These are phyloP conservation scores for Nycticorax nycticorax DNA, from an alignment of 2,113 vertebrate genomes.

Conservation along the genomic window DNA sequence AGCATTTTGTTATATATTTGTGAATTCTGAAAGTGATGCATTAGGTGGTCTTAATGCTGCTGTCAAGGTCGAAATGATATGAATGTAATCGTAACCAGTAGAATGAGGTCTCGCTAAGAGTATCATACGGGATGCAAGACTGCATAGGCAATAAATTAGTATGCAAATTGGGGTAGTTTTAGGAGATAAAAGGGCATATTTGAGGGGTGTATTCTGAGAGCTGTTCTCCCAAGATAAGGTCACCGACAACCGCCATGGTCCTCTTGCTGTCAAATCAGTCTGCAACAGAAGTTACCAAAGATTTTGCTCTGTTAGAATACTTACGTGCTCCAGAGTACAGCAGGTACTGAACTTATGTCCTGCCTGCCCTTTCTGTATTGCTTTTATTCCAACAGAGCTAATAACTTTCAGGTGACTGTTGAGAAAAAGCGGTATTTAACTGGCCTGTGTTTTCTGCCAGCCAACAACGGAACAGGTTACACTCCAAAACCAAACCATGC, in stretches of 20 bases:
- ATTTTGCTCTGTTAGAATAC: not conserved
- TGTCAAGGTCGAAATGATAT: not conserved
- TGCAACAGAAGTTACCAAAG: not conserved
- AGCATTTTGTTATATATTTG: not conserved
- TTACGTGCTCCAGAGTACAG: not conserved
- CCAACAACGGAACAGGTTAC: not conserved
- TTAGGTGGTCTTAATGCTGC: not conserved
- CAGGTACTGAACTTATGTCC: not conserved
- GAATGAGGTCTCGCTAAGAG: not conserved
- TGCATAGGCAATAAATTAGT: not conserved
- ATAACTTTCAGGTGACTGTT: not conserved
- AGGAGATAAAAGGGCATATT: not conserved
- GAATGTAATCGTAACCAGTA: not conserved
- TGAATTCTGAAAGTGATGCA: not conserved
- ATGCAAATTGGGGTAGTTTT: not conserved
- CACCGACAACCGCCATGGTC: not conserved
- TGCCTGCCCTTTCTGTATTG: not conserved
- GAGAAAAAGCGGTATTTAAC: not conserved
- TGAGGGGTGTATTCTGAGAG: not conserved
- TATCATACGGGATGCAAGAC: not conserved
- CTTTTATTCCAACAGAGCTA: not conserved
- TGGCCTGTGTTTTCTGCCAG: not conserved
- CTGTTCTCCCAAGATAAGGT: not conserved
- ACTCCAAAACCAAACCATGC: accelerated
- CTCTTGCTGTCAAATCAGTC: not conserved